Evolutionary conservation across 1,140 invertebrate genomes (phyloP).

Genomic region (Heterodera schachtii): DNA sequence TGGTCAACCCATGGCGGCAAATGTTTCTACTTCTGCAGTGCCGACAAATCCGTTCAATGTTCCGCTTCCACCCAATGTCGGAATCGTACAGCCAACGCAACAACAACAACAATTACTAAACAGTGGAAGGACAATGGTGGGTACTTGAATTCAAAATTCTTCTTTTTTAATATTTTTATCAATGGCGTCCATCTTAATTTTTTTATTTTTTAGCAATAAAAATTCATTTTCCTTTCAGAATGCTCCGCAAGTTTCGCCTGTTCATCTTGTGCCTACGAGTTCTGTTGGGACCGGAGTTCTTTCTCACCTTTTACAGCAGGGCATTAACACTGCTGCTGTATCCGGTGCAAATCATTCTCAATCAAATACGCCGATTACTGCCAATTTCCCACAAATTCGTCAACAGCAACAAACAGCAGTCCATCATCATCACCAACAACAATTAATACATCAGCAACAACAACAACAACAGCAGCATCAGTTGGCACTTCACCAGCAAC

Average conservation of each 20-base stretch:
- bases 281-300: background rate
- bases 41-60: background rate
- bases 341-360: background rate
- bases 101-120: background rate
- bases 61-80: background rate
- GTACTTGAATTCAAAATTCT: no score
- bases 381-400: conserved; percentile 2
- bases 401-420: conserved; percentile 4
- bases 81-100: background rate
- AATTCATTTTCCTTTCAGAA: background rate
- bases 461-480: conserved; percentile 18
- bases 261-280: background rate
- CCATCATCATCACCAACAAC: conserved; percentile 11
- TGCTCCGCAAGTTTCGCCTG: background rate
- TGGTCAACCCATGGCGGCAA: background rate
- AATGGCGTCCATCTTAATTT: background rate
- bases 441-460: background rate
- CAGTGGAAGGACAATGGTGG: background rate
- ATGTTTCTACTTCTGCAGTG: background rate
- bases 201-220: background rate
- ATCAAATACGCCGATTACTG: conserved; percentile 3
- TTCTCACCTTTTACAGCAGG: background rate
- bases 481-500: conserved; percentile 3
- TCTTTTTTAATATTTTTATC: no score
- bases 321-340: background rate